Percentiles rank a stretch among this genome's conserved stretches.
These are phyloP conservation scores for Parauchenoglanis punctatus DNA, from an alignment of 2,797 vertebrate species.

Conservation along the genomic window DNA sequence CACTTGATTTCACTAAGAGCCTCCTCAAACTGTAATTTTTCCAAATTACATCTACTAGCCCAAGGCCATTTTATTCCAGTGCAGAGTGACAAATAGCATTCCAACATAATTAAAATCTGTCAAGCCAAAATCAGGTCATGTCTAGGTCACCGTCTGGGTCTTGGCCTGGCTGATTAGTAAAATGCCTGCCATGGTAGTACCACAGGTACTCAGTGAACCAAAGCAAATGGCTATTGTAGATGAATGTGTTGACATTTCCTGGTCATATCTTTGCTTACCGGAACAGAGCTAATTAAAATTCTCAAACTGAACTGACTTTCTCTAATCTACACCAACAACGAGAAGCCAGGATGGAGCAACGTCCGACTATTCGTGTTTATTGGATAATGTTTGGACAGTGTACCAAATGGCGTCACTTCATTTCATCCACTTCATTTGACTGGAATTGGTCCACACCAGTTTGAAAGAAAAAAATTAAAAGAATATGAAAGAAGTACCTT, in stretches of 20 bases:
- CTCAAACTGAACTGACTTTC: neutral
- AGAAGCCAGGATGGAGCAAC: neutral
- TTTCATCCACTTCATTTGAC: conserved; percentile 23
- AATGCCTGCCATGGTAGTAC: conserved; percentile 15
- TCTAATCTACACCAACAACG: neutral
- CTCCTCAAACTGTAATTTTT: neutral
- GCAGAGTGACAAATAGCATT: neutral
- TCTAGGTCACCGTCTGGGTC: neutral
- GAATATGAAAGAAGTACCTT: neutral
- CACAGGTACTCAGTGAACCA: conserved; percentile 17
- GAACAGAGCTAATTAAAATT: neutral
- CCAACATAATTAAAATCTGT: neutral
- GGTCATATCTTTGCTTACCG: conserved; percentile 17
- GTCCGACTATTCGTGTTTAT: neutral
- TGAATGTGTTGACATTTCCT: conserved; percentile 39
- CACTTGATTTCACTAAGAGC: neutral
- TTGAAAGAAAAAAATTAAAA: too few relatives aligned
- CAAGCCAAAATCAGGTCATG: neutral
- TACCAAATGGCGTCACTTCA: conserved; percentile 14
- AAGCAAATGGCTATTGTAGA: conserved; percentile 50
- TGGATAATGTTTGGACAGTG: neutral
- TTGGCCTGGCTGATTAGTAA: conserved; percentile 12
- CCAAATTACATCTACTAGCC: neutral
- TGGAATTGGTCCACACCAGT: conserved; percentile 10
- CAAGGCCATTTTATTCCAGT: neutral